Conservation (phyloP, 2,113 vertebrate species). For the Balaeniceps rex region DNA sequence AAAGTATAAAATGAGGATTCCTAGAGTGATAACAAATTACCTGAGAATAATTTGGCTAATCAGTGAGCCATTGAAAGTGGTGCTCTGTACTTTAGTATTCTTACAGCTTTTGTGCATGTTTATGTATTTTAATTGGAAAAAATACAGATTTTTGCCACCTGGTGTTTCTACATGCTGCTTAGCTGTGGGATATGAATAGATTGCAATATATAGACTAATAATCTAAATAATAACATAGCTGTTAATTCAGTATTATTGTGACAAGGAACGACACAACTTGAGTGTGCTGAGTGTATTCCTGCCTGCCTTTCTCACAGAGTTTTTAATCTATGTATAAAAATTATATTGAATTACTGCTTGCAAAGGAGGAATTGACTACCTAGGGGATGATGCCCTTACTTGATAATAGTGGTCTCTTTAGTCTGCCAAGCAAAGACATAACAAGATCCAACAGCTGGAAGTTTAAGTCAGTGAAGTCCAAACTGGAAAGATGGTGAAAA, state of each 20-base stretch:
- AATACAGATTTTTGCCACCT: conserved; percentile 2
- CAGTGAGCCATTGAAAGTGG: neutral
- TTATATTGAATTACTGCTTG: neutral
- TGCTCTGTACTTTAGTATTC: neutral
- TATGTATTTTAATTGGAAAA: conserved; percentile 28
- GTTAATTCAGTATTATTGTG: neutral
- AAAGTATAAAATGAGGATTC: conserved; percentile 9
- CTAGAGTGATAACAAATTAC: conserved; percentile 3
- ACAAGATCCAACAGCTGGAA: neutral
- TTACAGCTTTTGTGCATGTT: neutral
- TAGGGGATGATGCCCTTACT: neutral
- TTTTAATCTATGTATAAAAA: neutral
- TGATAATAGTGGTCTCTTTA: neutral
- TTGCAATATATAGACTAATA: neutral
- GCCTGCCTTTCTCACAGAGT: neutral
- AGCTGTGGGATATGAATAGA: conserved; percentile 8
- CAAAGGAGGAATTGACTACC: neutral
- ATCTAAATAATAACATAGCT: conserved; percentile 16
- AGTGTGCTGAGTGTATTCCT: neutral
- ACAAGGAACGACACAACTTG: neutral
- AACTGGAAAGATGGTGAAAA: neutral
- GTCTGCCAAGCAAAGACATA: neutral
- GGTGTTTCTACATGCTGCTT: neutral
- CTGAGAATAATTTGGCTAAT: conserved; percentile 24
- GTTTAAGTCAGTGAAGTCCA: neutral